phyloP scores from a whole-genome alignment of 2,113 vertebrate genomes.

The Turdus rufiventris region DNA sequence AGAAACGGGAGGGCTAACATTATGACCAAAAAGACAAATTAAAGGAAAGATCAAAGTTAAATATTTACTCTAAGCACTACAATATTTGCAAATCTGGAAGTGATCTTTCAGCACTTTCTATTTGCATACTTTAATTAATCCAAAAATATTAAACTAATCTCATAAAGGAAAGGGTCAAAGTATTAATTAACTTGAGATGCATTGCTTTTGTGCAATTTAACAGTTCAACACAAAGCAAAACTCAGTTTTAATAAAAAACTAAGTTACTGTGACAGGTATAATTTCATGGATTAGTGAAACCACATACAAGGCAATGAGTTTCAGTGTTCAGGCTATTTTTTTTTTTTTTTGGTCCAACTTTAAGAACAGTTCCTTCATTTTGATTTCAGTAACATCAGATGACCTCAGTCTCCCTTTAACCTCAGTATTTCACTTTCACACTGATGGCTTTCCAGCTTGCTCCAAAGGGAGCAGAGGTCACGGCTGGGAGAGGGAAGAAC shows the following conservation, averaged over 20 bases:
- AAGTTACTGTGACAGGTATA: slow-evolving; percentile 70
- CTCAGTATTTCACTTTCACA: neutral
- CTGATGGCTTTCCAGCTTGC: neutral
- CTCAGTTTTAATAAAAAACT: slow-evolving; percentile 59
- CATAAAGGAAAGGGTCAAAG: slow-evolving; percentile 63
- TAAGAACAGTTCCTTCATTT: neutral
- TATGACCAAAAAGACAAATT: slow-evolving; percentile 21
- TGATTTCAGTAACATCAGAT: neutral
- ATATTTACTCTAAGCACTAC: slow-evolving; percentile 58
- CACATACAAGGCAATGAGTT: neutral
- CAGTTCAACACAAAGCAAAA: slow-evolving; percentile 62
- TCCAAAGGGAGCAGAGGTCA: neutral
- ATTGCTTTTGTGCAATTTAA: slow-evolving; percentile 63
- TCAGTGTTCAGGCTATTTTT: neutral
- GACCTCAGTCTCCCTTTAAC: neutral
- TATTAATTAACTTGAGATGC: slow-evolving; percentile 66
- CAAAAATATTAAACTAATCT: slow-evolving; percentile 69
- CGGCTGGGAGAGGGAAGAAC: neutral
- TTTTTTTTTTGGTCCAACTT: neutral
- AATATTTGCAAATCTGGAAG: slow-evolving; percentile 58
- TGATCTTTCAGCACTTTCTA: slow-evolving; percentile 56
- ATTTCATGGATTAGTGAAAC: slow-evolving; percentile 65
- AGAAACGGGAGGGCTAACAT: neutral
- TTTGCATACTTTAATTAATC: slow-evolving; percentile 71
- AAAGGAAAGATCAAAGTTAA: slow-evolving; percentile 60